These are phyloP conservation scores for Seira sanloemensis DNA, from an alignment of 2,888 invertebrate genomes.

Conservation along the genomic window DNA sequence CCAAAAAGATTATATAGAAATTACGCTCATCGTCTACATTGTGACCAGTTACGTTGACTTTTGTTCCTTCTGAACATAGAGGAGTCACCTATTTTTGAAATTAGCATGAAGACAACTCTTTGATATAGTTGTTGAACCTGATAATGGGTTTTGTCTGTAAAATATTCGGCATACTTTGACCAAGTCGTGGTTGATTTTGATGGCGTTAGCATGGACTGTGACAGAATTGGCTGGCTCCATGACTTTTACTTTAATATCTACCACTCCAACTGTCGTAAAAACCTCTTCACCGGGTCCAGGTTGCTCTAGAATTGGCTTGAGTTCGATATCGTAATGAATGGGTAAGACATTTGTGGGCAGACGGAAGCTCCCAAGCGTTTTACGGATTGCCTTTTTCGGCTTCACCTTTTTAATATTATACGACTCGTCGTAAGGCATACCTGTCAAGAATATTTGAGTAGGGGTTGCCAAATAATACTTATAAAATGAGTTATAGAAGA, in stretches of 20 bases:
- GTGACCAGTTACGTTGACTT: conserved; percentile 24
- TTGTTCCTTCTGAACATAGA: no score
- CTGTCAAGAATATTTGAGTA: background rate
- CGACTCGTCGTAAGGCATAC: background rate
- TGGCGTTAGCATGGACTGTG: conserved; percentile 37
- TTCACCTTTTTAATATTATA: background rate
- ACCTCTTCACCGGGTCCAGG: background rate
- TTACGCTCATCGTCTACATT: conserved; percentile 1
- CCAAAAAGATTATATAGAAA: conserved; percentile 45
- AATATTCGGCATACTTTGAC: no score
- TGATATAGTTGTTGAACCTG: no score
- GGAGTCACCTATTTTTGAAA: no score
- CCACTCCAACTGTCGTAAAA: conserved; percentile 39
- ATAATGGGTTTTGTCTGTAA: no score
- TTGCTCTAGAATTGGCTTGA: conserved; percentile 42
- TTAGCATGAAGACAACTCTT: no score
- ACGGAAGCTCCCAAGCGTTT: conserved; percentile 17
- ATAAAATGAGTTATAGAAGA: no score
- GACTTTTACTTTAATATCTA: conserved; percentile 23
- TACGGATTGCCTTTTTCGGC: background rate
- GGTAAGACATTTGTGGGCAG: conserved; percentile 36
- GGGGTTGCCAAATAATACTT: background rate
- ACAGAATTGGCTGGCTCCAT: conserved; percentile 10
- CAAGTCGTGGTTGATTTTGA: conserved; percentile 28
- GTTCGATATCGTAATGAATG: conserved; percentile 41